phyloP scores from a whole-genome alignment of 2,888 invertebrate species.

The Parthenolecanium corni region DNA sequence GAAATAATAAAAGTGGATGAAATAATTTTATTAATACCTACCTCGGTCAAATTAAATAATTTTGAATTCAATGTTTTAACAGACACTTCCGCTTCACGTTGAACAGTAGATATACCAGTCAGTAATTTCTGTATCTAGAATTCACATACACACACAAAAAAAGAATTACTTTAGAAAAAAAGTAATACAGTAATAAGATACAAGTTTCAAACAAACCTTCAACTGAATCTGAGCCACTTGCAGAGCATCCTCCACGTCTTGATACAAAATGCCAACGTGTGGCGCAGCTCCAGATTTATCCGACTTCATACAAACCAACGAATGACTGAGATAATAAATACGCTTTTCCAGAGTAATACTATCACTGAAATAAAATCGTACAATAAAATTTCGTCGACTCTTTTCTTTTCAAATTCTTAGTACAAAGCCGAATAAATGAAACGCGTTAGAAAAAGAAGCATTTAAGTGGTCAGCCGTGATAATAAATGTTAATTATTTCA shows the following conservation, averaged over 20 bases:
- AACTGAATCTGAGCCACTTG: constrained; percentile 82
- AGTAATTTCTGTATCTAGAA: constrained; percentile 26
- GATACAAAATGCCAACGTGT: constrained; percentile 62
- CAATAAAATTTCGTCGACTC: no score
- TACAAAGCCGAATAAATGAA: no score
- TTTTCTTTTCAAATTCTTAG: background rate
- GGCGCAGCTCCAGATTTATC: constrained; percentile 47
- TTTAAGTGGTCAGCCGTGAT: no score
- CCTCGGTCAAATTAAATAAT: constrained; percentile 73
- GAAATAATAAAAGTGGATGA: background rate
- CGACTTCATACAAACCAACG: constrained; percentile 90
- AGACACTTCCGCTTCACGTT: constrained; percentile 41
- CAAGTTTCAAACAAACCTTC: constrained; percentile 34
- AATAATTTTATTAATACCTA: constrained; percentile 38
- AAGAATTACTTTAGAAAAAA: background rate
- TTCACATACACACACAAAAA: background rate
- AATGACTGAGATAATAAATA: constrained; percentile 80
- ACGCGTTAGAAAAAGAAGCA: no score
- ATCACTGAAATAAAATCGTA: constrained; percentile 46
- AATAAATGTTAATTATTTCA: no score
- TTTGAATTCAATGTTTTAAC: constrained; percentile 63
- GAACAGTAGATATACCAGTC: constrained; percentile 3
- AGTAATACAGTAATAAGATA: background rate
- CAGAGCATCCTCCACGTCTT: constrained; percentile 83
- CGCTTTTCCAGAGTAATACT: constrained; percentile 66